Conservation (phyloP, 2,888 invertebrate genomes). For the Thereva unica region DNA sequence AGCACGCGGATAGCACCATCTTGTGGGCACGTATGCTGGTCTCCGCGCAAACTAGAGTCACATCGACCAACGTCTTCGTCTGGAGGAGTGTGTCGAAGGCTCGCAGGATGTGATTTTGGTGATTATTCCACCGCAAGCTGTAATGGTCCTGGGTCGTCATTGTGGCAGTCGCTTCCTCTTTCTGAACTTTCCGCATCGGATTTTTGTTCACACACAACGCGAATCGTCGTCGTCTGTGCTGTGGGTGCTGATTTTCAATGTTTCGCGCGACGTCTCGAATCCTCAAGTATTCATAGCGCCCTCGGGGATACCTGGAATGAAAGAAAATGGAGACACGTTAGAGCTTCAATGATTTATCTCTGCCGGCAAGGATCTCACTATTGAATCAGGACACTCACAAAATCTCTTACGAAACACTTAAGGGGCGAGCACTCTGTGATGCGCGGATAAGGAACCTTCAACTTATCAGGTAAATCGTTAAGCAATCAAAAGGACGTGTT, state of each 20-base stretch:
- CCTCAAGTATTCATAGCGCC: slow-evolving; percentile 24
- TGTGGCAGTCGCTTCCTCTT: slow-evolving; percentile 35
- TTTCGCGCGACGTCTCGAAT: neutral
- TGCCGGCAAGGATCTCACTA: neutral
- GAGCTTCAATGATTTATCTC: neutral
- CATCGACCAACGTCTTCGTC: slow-evolving; percentile 85
- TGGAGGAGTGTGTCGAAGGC: slow-evolving; percentile 88
- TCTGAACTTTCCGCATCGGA: slow-evolving; percentile 28
- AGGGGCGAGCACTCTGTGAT: neutral
- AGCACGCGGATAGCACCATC: slow-evolving; percentile 85
- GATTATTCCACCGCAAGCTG: slow-evolving; percentile 92
- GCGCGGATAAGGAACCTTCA: slow-evolving; percentile 13
- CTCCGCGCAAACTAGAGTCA: slow-evolving; percentile 87
- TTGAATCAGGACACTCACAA: slow-evolving; percentile 26
- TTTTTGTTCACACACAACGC: neutral
- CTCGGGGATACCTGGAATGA: slow-evolving; percentile 18
- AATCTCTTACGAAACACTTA: slow-evolving; percentile 8
- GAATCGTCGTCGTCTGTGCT: neutral
- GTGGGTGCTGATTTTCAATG: no score
- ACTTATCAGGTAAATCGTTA: slow-evolving; percentile 42
- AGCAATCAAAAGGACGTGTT: slow-evolving; percentile 46
- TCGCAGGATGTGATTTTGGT: slow-evolving; percentile 83
- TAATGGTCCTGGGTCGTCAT: slow-evolving; percentile 75
- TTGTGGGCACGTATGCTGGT: slow-evolving; percentile 86
- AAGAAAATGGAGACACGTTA: slow-evolving; percentile 10